Evolutionary conservation across 1,140 invertebrate species (phyloP), one percentile per base, ranked within the genome.

Genomic region (Saccostrea cuccullata): DNA sequence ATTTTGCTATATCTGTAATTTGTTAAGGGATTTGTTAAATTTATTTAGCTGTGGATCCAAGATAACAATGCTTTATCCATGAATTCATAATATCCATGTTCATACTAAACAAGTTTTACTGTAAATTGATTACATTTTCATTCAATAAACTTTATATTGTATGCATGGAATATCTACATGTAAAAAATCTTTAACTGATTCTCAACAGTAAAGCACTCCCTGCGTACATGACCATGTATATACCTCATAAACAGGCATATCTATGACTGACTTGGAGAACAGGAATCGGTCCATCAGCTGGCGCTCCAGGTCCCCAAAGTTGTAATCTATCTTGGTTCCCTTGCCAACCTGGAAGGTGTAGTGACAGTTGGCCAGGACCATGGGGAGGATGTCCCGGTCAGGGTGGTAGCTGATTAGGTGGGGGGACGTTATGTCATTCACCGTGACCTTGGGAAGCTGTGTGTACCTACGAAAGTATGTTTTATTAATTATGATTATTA

Each of bases 321-420:
- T 89, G 83, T 93, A 93, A n/a, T 90, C 88, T 36, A 92, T 82
- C 47, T 86, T 88, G 20, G 90, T 91, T 13, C 88, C 88, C 55
- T 92, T 84, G 9, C 91, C 91, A 8, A 92, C 84, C 73, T 91
- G 58, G 85, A 93, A 91, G 8, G 92, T 92, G 86, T 93, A 93
- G 84, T 92, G 91, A 82, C 91, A 93, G 85, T 92, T 91, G 13
- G 92, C 89, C 17, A 94, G 90, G 13, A 94, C 89, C 70, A 94
- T 55, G 13, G 92, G 92, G 30, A 92, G 88, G 55, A 94, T 73
- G 86, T 94, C 93, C 73, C 87, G 86, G 20, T 92, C 92, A 36
- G 91, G 91, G 36, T 93, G 89, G 85, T 90, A 93, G 56, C 88
- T 88, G 15, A 94, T 90, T 58, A 94, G 89, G 70, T 93, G 92